A percentile compares a stretch with the other conserved stretches of the same genome.
phyloP scores from a whole-genome alignment of 2,888 invertebrate species.

The Lingula anatina region DNA sequence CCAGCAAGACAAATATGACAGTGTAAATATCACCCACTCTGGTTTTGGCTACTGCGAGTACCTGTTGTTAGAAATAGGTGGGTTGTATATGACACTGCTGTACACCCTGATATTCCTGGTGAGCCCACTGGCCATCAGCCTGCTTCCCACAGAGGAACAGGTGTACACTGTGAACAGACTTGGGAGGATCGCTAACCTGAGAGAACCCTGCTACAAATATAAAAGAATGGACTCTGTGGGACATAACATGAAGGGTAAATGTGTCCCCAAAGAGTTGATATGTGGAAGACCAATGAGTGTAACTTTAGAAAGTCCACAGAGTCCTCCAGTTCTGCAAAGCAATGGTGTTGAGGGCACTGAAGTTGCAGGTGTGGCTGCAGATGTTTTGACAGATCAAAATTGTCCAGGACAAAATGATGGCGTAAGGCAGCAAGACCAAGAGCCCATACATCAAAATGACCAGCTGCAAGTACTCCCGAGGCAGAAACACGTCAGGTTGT shows the following conservation, averaged over 20 bases:
- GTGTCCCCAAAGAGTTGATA: not conserved
- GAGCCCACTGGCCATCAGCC: slow-evolving; percentile 1
- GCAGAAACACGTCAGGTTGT: no score
- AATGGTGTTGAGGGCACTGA: no score
- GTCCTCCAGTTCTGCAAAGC: no score
- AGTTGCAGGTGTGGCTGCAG: no score
- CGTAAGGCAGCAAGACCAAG: no score
- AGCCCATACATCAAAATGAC: no score
- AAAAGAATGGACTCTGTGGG: not conserved
- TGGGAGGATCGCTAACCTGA: not conserved
- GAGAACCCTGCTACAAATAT: not conserved
- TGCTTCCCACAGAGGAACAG: not conserved
- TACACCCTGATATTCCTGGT: slow-evolving; percentile 3
- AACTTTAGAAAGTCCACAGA: no score
- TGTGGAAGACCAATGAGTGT: no score
- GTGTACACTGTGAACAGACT: slow-evolving; percentile 1
- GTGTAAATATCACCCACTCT: not conserved
- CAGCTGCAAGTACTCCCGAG: no score
- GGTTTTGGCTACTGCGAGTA: not conserved
- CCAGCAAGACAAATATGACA: not conserved
- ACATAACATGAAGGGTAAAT: not conserved
- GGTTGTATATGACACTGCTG: not conserved
- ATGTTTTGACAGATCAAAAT: no score
- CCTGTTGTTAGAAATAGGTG: not conserved
- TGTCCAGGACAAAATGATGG: no score